Evolutionary conservation across 53 echinoderm and acorn worm genomes (phyloP), one percentile per base, ranked within the genome.

Genomic region (Paracentrotus lividus): DNA sequence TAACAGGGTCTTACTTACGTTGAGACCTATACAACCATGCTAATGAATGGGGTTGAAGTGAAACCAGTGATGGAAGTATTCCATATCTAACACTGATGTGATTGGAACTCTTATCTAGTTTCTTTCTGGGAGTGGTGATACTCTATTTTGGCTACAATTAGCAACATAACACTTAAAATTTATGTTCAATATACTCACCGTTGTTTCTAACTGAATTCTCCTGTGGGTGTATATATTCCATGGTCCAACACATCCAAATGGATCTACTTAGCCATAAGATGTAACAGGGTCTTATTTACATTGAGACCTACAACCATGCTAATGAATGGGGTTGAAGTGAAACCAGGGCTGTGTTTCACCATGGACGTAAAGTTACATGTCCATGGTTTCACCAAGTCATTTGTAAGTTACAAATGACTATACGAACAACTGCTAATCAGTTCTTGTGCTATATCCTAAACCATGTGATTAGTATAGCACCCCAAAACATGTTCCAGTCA

Each of bases 21-120:
- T 49, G 26, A 81, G 49, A 6, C 27, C 44, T 44, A n/a, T n/a
- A n/a, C n/a, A 24, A 47, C 8, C 8, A 1, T 81, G 47, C 26
- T 47, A 81, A 81, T 27, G 47, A 27, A 81, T 81, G n/a, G 33
- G 81, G 1, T 47, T 81, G 42, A 81, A n/a, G 13, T 45, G 47
- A 20, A 42, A 45, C 0, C 47, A 47, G 44, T 81, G 81, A 81
- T 81, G n/a, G 44, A 47, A 81, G 44, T 45, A 47, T 49, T 45
- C 47, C 81, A 81, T 81, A 81, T 81, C 81, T 81, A 81, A 0
- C n/a, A 9, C 81, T 14, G 81, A 78, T 78, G 47, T 78, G 47
- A 77, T 42, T 72, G 72, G 72, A 20, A 72, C 16, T 34, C 12
- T 72, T 8, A 72, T 72, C 34, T 40, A 33, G 40, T 72, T 72